These are phyloP conservation scores for Acipenser oxyrinchus DNA, from an alignment of 2,797 vertebrate species.

Conservation along the genomic window DNA sequence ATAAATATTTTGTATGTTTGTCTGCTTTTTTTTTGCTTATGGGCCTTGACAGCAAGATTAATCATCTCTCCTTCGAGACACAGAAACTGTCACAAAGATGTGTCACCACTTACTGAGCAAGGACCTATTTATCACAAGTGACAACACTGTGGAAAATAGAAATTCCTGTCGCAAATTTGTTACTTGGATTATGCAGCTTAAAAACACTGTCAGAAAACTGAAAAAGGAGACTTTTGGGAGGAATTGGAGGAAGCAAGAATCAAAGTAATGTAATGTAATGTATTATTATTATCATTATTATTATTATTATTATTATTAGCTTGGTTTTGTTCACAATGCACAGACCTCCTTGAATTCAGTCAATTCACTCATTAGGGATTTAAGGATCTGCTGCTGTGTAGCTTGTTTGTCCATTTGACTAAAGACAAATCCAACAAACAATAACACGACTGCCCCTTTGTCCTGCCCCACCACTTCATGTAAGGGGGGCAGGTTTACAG, in stretches of 20 bases:
- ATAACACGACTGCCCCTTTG: conserved; percentile 51
- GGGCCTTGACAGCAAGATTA: conserved; percentile 42
- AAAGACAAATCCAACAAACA: conserved; percentile 45
- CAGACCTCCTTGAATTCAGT: conserved; percentile 34
- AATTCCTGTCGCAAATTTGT: conserved; percentile 40
- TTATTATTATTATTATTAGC: conserved; percentile 17
- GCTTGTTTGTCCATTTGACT: conserved; percentile 50
- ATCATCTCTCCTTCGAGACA: conserved; percentile 34
- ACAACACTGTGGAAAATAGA: conserved; percentile 39
- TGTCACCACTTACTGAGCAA: conserved; percentile 38
- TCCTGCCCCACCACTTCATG: conserved; percentile 43
- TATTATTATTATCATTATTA: conserved; percentile 24
- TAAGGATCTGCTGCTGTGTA: conserved; percentile 37
- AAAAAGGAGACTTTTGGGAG: conserved; percentile 22
- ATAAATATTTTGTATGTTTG: conserved; percentile 29
- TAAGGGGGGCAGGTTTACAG: conserved; percentile 57
- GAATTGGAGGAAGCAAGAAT: conserved; percentile 23
- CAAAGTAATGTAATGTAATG: conserved; percentile 37
- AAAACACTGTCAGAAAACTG: conserved; percentile 34
- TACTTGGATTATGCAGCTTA: conserved; percentile 37
- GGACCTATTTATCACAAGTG: conserved; percentile 43
- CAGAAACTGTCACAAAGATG: conserved; percentile 37
- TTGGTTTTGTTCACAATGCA: not conserved
- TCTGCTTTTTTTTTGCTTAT: conserved; percentile 20
- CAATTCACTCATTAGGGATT: conserved; percentile 40